Evolutionary conservation across 2,797 vertebrate genomes (phyloP).

Genomic region (Potorous gilbertii): DNA sequence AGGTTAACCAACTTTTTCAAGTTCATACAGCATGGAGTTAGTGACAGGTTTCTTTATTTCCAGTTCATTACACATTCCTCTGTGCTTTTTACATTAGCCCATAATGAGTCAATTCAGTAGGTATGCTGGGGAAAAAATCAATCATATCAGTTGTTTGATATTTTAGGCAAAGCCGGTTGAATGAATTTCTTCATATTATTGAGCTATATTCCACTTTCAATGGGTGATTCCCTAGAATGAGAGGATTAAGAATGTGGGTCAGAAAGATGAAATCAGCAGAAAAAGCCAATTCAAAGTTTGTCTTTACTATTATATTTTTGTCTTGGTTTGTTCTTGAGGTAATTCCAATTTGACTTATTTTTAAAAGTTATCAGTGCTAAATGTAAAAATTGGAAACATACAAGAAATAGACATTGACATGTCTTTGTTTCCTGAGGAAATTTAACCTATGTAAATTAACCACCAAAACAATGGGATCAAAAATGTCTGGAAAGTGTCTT

Average conservation of each 20-base stretch:
- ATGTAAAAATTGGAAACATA: background rate
- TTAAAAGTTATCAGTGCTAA: background rate
- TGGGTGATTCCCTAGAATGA: background rate
- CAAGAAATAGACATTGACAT: background rate
- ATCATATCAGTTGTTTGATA: background rate
- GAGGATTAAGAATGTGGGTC: background rate
- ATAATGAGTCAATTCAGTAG: background rate
- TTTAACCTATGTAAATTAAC: background rate
- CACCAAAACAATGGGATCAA: background rate
- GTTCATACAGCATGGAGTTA: background rate
- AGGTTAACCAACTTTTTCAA: no score
- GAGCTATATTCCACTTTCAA: background rate
- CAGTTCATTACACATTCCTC: background rate
- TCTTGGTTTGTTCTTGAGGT: background rate
- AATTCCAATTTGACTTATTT: background rate
- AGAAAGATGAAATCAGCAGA: background rate
- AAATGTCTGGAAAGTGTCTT: background rate
- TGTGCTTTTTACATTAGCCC: background rate
- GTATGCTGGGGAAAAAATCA: background rate
- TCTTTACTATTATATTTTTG: background rate
- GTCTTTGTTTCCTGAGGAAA: background rate
- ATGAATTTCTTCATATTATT: background rate
- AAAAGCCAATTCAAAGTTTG: background rate
- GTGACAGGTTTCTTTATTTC: background rate
- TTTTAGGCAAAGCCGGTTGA: background rate